A percentile compares a stretch with the other conserved stretches of the same genome.
These are phyloP conservation scores for Harpegnathos saltator DNA, from an alignment of 1,140 invertebrate genomes.

Conservation along the genomic window DNA sequence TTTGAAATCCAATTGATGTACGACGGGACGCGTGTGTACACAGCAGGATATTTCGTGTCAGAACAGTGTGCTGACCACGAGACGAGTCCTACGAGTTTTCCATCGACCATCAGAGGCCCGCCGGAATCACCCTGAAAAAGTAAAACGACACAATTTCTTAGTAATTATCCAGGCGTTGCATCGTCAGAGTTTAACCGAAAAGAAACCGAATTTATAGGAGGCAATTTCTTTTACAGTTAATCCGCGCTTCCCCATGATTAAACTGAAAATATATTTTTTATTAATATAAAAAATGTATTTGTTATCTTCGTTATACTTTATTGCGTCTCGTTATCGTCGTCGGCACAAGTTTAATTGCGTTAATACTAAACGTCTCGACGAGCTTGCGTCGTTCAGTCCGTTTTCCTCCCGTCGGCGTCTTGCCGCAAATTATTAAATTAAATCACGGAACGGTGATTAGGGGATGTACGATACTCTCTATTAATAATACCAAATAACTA, in stretches of 20 bases:
- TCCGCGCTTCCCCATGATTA: neutral
- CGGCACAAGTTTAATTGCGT: slow-evolving; percentile 15
- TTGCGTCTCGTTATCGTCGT: neutral
- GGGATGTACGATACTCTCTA: neutral
- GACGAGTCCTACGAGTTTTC: slow-evolving; percentile 82
- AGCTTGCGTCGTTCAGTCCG: neutral
- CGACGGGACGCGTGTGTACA: slow-evolving; percentile 79
- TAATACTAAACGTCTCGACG: neutral
- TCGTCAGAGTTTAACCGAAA: neutral
- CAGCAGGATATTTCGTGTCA: slow-evolving; percentile 72
- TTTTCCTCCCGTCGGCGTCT: neutral
- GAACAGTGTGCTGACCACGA: slow-evolving; percentile 84
- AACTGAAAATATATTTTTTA: neutral
- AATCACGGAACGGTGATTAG: slow-evolving; percentile 8
- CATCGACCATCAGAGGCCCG: slow-evolving; percentile 85
- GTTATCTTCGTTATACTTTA: neutral
- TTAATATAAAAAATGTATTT: neutral
- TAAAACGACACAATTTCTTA: neutral
- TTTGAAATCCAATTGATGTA: slow-evolving; percentile 66
- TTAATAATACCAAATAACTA: slow-evolving; percentile 25
- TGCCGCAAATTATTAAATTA: slow-evolving; percentile 9
- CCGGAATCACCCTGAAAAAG: slow-evolving; percentile 85
- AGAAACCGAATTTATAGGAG: neutral
- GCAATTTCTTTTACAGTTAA: neutral
- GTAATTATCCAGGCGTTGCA: neutral